These are phyloP conservation scores for Oedothorax gibbosus DNA, from an alignment of 1,140 invertebrate species.

Conservation along the genomic window DNA sequence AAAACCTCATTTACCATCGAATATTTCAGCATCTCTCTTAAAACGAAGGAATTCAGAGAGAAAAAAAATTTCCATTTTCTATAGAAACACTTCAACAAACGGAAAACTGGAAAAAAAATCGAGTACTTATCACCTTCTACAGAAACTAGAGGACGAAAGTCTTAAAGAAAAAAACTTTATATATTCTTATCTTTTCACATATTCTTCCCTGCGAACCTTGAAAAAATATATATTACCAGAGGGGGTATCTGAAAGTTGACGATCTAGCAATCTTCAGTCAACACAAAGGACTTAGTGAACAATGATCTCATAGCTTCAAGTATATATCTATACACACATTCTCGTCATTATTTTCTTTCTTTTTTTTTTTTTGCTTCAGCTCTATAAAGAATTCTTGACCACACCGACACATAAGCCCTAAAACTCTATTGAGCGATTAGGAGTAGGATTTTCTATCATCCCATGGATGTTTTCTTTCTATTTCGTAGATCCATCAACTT, in stretches of 20 bases:
- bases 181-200: slow-evolving; percentile 55
- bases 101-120: slow-evolving; percentile 6
- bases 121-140: slow-evolving; percentile 43
- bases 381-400: slow-evolving; percentile 51
- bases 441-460: slow-evolving; percentile 41
- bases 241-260: slow-evolving; percentile 30
- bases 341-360: not conserved
- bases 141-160: slow-evolving; percentile 4
- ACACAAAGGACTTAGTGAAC: slow-evolving; percentile 51
- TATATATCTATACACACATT: slow-evolving; percentile 54
- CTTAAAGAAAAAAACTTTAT: slow-evolving; percentile 20
- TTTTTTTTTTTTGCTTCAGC: not conserved
- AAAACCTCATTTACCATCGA: too few relatives aligned
- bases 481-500: slow-evolving; percentile 52
- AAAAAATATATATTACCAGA: slow-evolving; percentile 38
- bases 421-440: slow-evolving; percentile 59
- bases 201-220: slow-evolving; percentile 7
- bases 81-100: slow-evolving; percentile 36
- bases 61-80: slow-evolving; percentile 26
- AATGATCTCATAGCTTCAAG: slow-evolving; percentile 31
- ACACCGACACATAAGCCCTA: slow-evolving; percentile 48
- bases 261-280: slow-evolving; percentile 30
- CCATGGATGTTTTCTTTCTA: slow-evolving; percentile 40
- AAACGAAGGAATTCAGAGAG: not conserved
- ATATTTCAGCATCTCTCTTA: too few relatives aligned